phyloP scores from a whole-genome alignment of 2,113 vertebrate species.

The Brevimyrus niger region DNA sequence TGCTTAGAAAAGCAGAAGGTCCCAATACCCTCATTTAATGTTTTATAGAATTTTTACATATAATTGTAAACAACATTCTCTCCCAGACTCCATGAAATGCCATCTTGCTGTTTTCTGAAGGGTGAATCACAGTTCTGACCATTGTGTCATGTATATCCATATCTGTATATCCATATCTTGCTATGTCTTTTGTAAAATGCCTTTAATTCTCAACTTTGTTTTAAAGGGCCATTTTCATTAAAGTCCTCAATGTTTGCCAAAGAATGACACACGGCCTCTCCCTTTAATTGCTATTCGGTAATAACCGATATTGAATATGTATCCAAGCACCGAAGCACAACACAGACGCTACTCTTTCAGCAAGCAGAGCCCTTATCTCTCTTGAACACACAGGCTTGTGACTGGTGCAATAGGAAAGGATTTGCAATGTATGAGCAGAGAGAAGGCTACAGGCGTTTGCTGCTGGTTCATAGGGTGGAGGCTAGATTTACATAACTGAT shows the following conservation, averaged over 20 bases:
- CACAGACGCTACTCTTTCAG: slow-evolving; percentile 54
- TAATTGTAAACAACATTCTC: background rate
- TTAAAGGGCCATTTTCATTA: background rate
- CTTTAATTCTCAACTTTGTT: background rate
- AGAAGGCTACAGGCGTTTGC: slow-evolving; percentile 50
- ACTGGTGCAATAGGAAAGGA: slow-evolving; percentile 61
- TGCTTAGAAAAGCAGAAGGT: background rate
- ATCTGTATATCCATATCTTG: background rate
- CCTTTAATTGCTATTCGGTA: slow-evolving; percentile 42
- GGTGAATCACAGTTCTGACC: background rate
- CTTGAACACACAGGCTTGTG: slow-evolving; percentile 57
- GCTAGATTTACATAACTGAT: slow-evolving; percentile 16
- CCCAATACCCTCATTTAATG: background rate
- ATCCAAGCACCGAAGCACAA: slow-evolving; percentile 52
- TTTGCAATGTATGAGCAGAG: slow-evolving; percentile 59
- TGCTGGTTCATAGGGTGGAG: background rate
- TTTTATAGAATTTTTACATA: background rate
- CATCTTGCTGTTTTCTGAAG: background rate
- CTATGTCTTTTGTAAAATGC: background rate
- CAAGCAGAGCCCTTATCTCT: slow-evolving; percentile 61
- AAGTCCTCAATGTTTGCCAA: slow-evolving; percentile 8
- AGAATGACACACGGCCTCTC: slow-evolving; percentile 3
- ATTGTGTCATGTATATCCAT: background rate
- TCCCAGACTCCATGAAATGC: background rate
- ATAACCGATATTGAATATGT: slow-evolving; percentile 38